Evolutionary conservation across 2,113 vertebrate species (phyloP), one percentile per base, ranked within the genome.

Genomic region (Cavia aperea): DNA sequence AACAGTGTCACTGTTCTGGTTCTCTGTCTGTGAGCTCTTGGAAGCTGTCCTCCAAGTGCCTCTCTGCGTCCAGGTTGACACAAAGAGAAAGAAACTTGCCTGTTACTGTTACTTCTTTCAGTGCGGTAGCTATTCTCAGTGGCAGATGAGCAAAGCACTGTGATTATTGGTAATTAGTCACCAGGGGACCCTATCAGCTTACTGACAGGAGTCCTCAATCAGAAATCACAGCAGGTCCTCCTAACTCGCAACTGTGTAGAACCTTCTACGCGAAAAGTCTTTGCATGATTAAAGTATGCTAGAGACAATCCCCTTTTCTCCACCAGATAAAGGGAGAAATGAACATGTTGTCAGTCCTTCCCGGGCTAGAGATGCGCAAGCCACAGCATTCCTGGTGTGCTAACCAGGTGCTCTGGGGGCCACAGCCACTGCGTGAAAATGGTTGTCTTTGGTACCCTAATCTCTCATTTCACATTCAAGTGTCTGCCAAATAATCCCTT

Each of bases 1-100:
- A 26, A 14, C 1, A 36, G 26, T 4, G 0, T 63, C 33, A 9
- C 3, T 33, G 39, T 79, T 79, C 5, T 9, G 13, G 56, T 23
- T 49, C n/a, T 31, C 75, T 86, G n/a, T 31, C 75, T 86, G n/a
- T 18, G n/a, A 89, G n/a, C 33, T 31, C 7, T 0, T 46, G 11
- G 46, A 43, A 49, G 70, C 88, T 72, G 68, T 33, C 51, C 31
- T 83, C 43, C 60, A 14, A 49, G 7, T 10, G 18, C 51, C 79
- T 75, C 23, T 26, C 15, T 36, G 33, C 36, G n/a, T 26, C n/a
- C 56, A 73, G 29, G 36, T 7, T 43, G 54, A 33, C 54, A 87
- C 46, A 43, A 65, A 43, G 63, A 79, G 65, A 81, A 85, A 66
- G 65, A 83, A 81, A 36, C 9, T 4, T 70, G 51, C 68, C 68